Conservation (phyloP, 1,140 invertebrate species). For the Ceratina australensis region DNA sequence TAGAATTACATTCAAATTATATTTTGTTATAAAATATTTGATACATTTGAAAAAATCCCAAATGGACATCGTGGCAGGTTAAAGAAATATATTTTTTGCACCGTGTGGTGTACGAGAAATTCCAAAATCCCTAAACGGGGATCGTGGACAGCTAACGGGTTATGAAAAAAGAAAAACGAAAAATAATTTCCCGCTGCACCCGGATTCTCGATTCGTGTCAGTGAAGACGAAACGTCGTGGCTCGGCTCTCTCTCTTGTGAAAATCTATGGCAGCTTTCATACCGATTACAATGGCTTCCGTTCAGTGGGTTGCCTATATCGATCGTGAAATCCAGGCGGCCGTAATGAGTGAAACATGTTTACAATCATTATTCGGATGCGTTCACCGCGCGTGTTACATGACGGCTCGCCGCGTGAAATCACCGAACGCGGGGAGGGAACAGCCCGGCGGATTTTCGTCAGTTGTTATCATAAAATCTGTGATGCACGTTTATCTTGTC, state of each 20-base stretch:
- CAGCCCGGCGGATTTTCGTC: too few relatives aligned
- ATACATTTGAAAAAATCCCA: too few relatives aligned
- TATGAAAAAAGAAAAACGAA: conserved; percentile 5
- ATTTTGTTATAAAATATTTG: too few relatives aligned
- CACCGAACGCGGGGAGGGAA: background rate
- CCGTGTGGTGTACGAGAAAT: too few relatives aligned
- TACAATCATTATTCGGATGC: conserved; percentile 44
- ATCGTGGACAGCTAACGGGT: too few relatives aligned
- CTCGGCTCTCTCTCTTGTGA: conserved; percentile 59
- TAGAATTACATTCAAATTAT: too few relatives aligned
- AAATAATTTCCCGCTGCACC: conserved; percentile 32
- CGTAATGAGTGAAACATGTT: conserved; percentile 41
- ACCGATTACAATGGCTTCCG: conserved; percentile 61
- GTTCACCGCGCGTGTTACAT: background rate
- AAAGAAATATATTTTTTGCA: too few relatives aligned
- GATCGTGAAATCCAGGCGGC: conserved; percentile 48
- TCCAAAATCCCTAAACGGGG: too few relatives aligned
- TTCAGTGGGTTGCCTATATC: conserved; percentile 43
- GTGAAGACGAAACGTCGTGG: conserved; percentile 55
- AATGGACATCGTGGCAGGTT: too few relatives aligned
- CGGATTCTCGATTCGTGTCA: conserved; percentile 57
- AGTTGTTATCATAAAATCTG: too few relatives aligned
- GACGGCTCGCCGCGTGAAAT: background rate
- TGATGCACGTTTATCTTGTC: too few relatives aligned
- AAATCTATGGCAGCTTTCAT: conserved; percentile 62